Conservation (phyloP, 2,888 invertebrate species). For the Philopedon plagiatum region DNA sequence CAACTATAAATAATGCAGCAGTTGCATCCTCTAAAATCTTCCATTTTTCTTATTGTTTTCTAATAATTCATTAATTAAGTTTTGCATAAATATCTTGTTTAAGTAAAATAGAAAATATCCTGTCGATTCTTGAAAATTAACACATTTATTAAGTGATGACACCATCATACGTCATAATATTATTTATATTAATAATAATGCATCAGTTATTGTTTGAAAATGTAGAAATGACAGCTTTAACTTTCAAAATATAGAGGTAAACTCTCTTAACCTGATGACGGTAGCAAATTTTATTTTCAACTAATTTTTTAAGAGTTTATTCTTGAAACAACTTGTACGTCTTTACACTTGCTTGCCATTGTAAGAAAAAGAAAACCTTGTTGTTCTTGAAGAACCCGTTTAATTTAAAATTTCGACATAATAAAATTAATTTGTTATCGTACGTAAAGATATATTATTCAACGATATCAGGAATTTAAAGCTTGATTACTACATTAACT, state of each 20-base stretch:
- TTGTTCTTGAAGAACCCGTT: slow-evolving; percentile 22
- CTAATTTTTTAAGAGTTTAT: no score
- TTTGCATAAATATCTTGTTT: slow-evolving; percentile 19
- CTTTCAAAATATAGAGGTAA: no score
- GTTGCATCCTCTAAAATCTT: slow-evolving; percentile 23
- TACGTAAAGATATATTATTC: slow-evolving; percentile 17
- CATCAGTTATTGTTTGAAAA: no score
- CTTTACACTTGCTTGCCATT: no score
- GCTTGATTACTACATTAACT: slow-evolving; percentile 1
- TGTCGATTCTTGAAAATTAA: background rate
- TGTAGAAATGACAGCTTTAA: no score
- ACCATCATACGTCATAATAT: slow-evolving; percentile 7
- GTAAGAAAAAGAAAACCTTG: slow-evolving; percentile 11
- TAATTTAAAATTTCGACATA: slow-evolving; percentile 1
- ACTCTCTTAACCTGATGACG: no score
- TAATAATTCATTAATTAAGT: slow-evolving; percentile 15
- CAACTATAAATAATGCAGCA: slow-evolving; percentile 5
- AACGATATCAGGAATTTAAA: slow-evolving; percentile 14
- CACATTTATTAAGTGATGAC: slow-evolving; percentile 16
- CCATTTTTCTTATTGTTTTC: background rate
- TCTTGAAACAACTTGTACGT: no score
- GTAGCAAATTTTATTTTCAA: no score
- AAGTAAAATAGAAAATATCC: slow-evolving; percentile 12
- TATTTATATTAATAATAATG: slow-evolving; percentile 7
- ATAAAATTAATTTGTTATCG: slow-evolving; percentile 14